Evolutionary conservation across 2,797 vertebrate species (phyloP).

Genomic region (Cossypha polioptera): DNA sequence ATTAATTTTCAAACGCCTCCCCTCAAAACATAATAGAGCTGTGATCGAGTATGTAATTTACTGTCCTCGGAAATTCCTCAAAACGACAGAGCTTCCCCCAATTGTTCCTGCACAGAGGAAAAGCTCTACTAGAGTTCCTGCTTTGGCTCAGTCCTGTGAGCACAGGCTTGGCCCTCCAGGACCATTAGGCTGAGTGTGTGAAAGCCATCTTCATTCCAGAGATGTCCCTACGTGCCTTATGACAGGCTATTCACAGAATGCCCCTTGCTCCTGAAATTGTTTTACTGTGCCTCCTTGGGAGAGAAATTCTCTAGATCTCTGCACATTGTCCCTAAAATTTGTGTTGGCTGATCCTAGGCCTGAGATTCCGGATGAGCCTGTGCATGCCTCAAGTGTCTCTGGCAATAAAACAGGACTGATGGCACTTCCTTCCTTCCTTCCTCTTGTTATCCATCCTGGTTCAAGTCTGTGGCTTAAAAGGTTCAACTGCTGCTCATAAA

Average conservation of each 20-base stretch:
- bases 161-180: neutral
- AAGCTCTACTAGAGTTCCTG: conserved; percentile 60
- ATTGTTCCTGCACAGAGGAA: conserved; percentile 75
- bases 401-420: neutral
- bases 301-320: neutral
- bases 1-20: conserved; percentile 70
- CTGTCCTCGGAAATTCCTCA: conserved; percentile 75
- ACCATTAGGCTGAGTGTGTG: neutral
- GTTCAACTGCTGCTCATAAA: neutral
- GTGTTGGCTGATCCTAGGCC: fast-evolving
- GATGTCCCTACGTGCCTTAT: conserved; percentile 13
- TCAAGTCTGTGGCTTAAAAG: neutral
- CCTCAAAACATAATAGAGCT: conserved; percentile 55
- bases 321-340: neutral
- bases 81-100: conserved; percentile 66
- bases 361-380: neutral
- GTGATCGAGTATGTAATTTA: conserved; percentile 67
- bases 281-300: neutral
- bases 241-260: neutral
- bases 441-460: neutral
- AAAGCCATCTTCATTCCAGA: conserved; percentile 49
- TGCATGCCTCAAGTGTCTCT: neutral
- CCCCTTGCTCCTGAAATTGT: neutral
- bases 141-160: neutral
- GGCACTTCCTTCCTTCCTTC: conserved; percentile 35